Percentiles rank a stretch among this genome's conserved stretches.
Evolutionary conservation across 1,140 invertebrate species (phyloP).

Genomic region (Hyles vespertilio): DNA sequence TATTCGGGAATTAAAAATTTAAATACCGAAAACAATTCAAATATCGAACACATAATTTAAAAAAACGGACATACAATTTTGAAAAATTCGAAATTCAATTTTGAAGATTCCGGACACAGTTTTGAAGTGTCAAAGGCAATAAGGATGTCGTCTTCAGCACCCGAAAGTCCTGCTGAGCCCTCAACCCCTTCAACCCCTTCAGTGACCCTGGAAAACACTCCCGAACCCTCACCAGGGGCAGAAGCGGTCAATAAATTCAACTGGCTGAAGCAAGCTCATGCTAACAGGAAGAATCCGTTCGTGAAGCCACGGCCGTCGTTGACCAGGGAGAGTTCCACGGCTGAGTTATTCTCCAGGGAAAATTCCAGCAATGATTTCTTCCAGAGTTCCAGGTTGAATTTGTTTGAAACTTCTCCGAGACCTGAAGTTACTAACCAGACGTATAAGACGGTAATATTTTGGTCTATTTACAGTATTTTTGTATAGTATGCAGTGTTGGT

Average conservation of each 20-base stretch:
- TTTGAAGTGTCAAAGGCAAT: no score
- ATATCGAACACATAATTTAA: no score
- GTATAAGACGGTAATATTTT: conserved; percentile 77
- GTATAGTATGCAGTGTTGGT: no score
- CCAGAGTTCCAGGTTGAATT: conserved; percentile 61
- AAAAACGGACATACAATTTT: no score
- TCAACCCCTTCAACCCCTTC: conserved; percentile 37
- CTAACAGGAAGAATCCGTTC: conserved; percentile 52
- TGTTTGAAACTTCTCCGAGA: conserved; percentile 62
- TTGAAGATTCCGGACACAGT: no score
- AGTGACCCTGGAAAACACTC: conserved; percentile 40
- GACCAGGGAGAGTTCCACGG: conserved; percentile 57
- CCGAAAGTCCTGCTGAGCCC: conserved; percentile 21
- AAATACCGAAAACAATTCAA: no score
- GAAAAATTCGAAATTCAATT: no score
- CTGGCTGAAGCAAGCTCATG: conserved; percentile 52
- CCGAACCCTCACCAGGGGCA: conserved; percentile 42
- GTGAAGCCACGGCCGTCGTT: conserved; percentile 56
- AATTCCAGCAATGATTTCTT: conserved; percentile 65
- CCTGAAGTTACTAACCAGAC: conserved; percentile 50
- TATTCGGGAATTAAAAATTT: no score
- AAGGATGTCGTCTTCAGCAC: no score
- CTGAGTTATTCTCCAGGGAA: conserved; percentile 57
- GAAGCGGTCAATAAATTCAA: conserved; percentile 56
- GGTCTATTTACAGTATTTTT: background rate